Evolutionary conservation across 2,888 invertebrate species (phyloP).

Genomic region (Ophioninae sp.): DNA sequence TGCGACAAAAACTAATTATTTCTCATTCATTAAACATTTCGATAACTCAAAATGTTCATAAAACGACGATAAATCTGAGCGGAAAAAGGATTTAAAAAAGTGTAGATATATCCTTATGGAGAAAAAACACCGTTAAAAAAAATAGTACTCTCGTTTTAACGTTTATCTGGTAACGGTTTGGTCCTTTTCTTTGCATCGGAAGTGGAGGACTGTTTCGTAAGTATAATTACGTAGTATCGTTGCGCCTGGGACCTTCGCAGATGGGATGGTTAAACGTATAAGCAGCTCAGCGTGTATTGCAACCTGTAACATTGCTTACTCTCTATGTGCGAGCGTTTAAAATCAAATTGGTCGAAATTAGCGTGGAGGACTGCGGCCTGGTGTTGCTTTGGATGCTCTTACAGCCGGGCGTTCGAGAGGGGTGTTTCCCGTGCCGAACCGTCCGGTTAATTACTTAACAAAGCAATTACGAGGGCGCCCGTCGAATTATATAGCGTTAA

Average conservation of each 20-base stretch:
- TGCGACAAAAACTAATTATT: not conserved
- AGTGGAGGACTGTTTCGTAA: constrained; percentile 7
- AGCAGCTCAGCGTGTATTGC: not conserved
- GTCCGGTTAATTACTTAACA: constrained; percentile 74
- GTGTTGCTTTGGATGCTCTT: constrained; percentile 53
- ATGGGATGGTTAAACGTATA: constrained; percentile 21
- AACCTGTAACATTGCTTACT: not conserved
- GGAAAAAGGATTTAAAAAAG: not conserved
- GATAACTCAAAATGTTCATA: not conserved
- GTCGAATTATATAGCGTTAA: constrained; percentile 68
- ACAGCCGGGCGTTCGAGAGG: constrained; percentile 45
- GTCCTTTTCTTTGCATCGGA: constrained; percentile 12
- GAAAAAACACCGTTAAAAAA: not conserved
- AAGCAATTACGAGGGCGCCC: constrained; percentile 72
- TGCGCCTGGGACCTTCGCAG: constrained; percentile 24
- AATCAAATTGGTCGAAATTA: constrained; percentile 73
- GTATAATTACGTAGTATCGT: constrained; percentile 50
- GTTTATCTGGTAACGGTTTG: not conserved
- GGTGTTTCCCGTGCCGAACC: constrained; percentile 66
- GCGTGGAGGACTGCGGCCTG: constrained; percentile 62
- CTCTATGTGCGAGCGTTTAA: constrained; percentile 63
- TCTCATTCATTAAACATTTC: not conserved
- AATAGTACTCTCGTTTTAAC: not conserved
- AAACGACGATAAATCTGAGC: too few relatives aligned
- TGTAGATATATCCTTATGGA: not conserved